These are phyloP conservation scores for Aurelia coerulea DNA, from an alignment of 30 jellyfish, hydroid and myxozoan species.

Conservation along the genomic window DNA sequence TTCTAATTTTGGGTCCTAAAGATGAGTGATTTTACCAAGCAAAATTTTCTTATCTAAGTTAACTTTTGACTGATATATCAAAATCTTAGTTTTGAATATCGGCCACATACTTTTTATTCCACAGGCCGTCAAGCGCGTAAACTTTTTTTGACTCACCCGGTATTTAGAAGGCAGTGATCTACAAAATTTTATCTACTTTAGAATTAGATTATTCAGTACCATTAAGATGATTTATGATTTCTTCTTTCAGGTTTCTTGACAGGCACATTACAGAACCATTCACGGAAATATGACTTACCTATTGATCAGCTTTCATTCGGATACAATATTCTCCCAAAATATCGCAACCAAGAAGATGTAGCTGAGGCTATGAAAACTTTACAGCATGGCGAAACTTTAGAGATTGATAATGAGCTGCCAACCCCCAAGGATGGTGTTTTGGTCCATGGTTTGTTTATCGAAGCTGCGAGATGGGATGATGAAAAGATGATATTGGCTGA, in stretches of 20 bases:
- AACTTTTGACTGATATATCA: too few species aligned
- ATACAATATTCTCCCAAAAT: constrained; percentile 56
- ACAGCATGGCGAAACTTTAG: constrained; percentile 83
- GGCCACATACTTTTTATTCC: too few species aligned
- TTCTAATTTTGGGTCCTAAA: too few species aligned
- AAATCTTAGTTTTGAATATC: too few species aligned
- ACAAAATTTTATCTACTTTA: too few species aligned
- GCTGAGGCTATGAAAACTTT: constrained; percentile 82
- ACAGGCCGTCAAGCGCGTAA: too few species aligned
- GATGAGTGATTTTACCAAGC: too few species aligned
- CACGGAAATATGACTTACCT: constrained; percentile 92
- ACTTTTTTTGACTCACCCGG: too few species aligned
- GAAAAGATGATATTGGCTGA: constrained; percentile 79
- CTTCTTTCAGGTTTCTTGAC: constrained; percentile 81
- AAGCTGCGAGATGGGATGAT: constrained; percentile 98
- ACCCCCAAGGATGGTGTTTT: constrained; percentile 90
- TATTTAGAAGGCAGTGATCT: too few species aligned
- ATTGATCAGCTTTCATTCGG: constrained; percentile 94
- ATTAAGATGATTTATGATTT: too few species aligned
- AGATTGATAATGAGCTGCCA: constrained; percentile 63
- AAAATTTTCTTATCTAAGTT: too few species aligned
- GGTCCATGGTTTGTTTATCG: constrained; percentile 92
- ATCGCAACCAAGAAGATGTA: constrained; percentile 86
- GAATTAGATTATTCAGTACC: too few species aligned
- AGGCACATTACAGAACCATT: constrained; percentile 95